These are phyloP conservation scores for Oncorhynchus mykiss DNA, from an alignment of 2,113 vertebrate species.

Conservation along the genomic window DNA sequence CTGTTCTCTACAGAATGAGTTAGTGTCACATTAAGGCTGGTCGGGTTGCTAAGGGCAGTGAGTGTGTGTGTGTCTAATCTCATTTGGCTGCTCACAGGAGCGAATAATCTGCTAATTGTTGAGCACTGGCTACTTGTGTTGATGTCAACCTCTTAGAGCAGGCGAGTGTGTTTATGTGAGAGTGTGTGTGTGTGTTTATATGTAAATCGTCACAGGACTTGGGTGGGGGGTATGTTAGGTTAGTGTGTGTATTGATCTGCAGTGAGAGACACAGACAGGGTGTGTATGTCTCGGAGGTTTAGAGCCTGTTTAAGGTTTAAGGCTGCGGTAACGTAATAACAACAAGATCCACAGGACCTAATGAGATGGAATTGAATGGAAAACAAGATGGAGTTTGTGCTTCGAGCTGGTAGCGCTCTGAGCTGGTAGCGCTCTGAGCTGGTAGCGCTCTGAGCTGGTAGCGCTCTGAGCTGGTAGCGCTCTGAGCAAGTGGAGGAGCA, in stretches of 20 bases:
- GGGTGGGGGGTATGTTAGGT: constrained; percentile 51
- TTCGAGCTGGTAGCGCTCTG: constrained; percentile 40
- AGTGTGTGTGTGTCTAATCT: constrained; percentile 65
- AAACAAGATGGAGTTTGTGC: constrained; percentile 61
- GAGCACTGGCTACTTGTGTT: constrained; percentile 54
- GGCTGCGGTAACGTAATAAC: constrained; percentile 14
- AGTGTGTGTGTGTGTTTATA: constrained; percentile 3
- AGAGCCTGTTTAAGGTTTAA: constrained; percentile 61
- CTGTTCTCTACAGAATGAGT: constrained; percentile 71
- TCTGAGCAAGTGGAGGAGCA: constrained; percentile 30
- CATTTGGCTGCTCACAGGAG: constrained; percentile 68
- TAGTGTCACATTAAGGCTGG: constrained; percentile 72
- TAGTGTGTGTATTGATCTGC: constrained; percentile 68
- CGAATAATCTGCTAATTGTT: constrained; percentile 74
- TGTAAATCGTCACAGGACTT: constrained; percentile 33
- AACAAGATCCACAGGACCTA: constrained; percentile 67
- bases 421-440: constrained; percentile 11
- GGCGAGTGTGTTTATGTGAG: constrained; percentile 3
- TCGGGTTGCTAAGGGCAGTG: constrained; percentile 69
- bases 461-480: constrained; percentile 37
- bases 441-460: constrained; percentile 7
- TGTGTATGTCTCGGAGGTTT: constrained; percentile 21
- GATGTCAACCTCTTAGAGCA: constrained; percentile 5
- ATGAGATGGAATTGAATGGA: constrained; percentile 71
- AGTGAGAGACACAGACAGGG: constrained; percentile 57